Base-by-base conservation (phyloP, 53 echinoderm and acorn worm genomes). In the Echinarachnius parma region DNA sequence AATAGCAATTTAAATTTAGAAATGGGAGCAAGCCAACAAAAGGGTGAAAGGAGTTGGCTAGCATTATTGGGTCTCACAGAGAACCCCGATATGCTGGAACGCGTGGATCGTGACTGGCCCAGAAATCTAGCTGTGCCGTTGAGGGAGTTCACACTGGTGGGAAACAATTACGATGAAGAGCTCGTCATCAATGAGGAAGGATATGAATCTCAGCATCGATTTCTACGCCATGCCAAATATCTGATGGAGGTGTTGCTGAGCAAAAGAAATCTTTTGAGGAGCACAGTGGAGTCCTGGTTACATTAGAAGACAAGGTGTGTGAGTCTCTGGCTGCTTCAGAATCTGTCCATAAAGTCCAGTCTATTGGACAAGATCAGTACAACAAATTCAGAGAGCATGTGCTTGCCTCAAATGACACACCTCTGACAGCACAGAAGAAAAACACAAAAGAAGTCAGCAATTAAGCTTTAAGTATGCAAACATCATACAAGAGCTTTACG, bases 391-490 rank as follows among this genome's bases (percentile, higher is more conserved):
- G n/a, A n/a, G n/a, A n/a, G n/a, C n/a, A n/a, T n/a, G n/a, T n/a
- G n/a, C n/a, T n/a, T n/a, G n/a, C n/a, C n/a, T n/a, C n/a, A n/a
- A n/a, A n/a, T n/a, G n/a, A n/a, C n/a, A n/a, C n/a, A n/a, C n/a
- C 52, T 50, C 52, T 50, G 52, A 19, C 52, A 50, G 52, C 13
- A 50, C 19, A 14, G 52, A 30, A 70, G 53, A 53, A 70, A 70
- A 53, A 70, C 16, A n/a, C 49, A 31, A 20, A 70, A 70, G 54
- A 70, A 34, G 70, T 53, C 71, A 52, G 34, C 33, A 46, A 70
- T 34, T 53, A 70, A 70, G 71, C 53, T 70, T n/a, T n/a, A n/a
- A n/a, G n/a, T n/a, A n/a, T n/a, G n/a, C n/a, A n/a, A n/a, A n/a
- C n/a, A n/a, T n/a, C n/a, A n/a, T n/a, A n/a, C n/a, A n/a, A n/a